Conservation (phyloP, 2,797 vertebrate genomes). For the Argyrosomus regius region DNA sequence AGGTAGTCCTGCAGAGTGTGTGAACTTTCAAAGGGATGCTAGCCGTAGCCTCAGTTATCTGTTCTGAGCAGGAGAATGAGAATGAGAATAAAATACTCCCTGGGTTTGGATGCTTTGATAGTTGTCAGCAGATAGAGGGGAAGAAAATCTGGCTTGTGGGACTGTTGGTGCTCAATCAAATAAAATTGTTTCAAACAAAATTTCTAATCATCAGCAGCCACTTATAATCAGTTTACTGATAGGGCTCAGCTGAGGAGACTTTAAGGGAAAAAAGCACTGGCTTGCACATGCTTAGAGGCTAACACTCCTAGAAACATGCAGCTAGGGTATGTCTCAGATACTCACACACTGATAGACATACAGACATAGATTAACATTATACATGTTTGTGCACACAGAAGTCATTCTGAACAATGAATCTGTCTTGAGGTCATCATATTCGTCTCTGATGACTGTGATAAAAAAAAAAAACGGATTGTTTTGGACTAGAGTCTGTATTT, state of each 20-base stretch:
- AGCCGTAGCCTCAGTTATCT: slow-evolving; percentile 59
- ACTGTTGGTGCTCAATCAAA: slow-evolving; percentile 71
- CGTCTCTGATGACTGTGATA: neutral
- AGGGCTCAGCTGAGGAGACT: slow-evolving; percentile 29
- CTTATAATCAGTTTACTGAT: slow-evolving; percentile 62
- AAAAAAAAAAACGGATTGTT: neutral
- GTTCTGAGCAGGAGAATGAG: slow-evolving; percentile 49
- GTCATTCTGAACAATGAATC: neutral
- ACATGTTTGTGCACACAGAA: neutral
- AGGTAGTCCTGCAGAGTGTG: slow-evolving; percentile 22
- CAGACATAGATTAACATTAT: neutral
- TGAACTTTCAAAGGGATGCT: slow-evolving; percentile 45
- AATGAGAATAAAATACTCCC: slow-evolving; percentile 45
- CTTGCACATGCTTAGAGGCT: neutral
- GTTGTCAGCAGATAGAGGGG: slow-evolving; percentile 54
- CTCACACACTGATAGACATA: neutral
- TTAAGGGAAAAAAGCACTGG: neutral
- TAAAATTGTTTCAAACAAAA: slow-evolving; percentile 61
- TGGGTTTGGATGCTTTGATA: slow-evolving; percentile 63
- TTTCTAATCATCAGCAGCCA: slow-evolving; percentile 53
- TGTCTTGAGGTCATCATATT: neutral
- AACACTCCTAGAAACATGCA: neutral
- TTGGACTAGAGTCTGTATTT: neutral
- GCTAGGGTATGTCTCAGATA: neutral
- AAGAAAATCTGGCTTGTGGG: slow-evolving; percentile 30